These are phyloP conservation scores for Diploptera punctata DNA, from an alignment of 2,888 invertebrate species.

Conservation along the genomic window DNA sequence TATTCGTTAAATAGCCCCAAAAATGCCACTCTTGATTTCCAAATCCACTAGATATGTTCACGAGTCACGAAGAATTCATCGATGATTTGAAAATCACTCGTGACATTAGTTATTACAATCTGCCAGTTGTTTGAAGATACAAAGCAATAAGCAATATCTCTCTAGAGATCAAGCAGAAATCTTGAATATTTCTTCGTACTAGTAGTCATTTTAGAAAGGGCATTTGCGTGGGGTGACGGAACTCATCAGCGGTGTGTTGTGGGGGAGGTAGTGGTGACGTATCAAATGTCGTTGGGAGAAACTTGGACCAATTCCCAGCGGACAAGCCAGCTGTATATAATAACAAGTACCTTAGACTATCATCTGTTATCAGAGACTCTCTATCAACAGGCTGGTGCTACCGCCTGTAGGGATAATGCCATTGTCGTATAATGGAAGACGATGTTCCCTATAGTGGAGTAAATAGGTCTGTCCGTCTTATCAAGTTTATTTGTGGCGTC, in stretches of 20 bases:
- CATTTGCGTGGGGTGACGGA: no score
- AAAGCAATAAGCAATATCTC: no score
- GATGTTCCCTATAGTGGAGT: not conserved
- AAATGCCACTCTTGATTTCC: no score
- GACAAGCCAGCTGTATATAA: not conserved
- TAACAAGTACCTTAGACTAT: constrained; percentile 9
- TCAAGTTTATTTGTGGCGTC: constrained; percentile 11
- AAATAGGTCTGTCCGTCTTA: constrained; percentile 1
- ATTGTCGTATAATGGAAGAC: not conserved
- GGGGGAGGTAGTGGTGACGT: not conserved
- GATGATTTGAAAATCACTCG: no score
- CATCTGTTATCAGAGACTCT: constrained; percentile 5
- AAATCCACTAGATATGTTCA: no score
- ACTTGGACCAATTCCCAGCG: constrained; percentile 6
- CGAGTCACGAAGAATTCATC: no score
- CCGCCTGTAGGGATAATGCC: constrained; percentile 19
- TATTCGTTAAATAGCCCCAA: no score
- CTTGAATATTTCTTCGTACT: no score
- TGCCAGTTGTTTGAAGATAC: no score
- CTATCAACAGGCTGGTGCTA: constrained; percentile 12
- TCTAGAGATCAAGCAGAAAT: no score
- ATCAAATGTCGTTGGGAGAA: constrained; percentile 2
- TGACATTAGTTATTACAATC: no score
- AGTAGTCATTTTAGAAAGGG: no score
- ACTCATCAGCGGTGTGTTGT: not conserved